These are phyloP conservation scores for Cheirogaleus major DNA, from an alignment of 2,797 vertebrate species.

Conservation along the genomic window DNA sequence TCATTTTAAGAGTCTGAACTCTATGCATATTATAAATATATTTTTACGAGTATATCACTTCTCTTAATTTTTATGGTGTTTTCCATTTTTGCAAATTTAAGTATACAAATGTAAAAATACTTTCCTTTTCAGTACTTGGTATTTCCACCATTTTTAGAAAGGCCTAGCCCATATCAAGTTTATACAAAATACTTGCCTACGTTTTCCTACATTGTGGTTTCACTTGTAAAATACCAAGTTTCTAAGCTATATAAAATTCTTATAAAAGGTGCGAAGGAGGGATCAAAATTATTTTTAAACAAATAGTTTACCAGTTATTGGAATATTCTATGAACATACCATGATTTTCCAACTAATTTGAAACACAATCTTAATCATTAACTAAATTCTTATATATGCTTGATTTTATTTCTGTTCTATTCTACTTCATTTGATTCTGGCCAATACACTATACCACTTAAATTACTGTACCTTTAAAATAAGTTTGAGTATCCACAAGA, in stretches of 20 bases:
- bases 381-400: neutral
- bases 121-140: neutral
- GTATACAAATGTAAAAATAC: slow-evolving; percentile 20
- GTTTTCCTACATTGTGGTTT: slow-evolving; percentile 10
- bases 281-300: neutral
- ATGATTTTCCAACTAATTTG: slow-evolving; percentile 53
- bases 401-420: slow-evolving; percentile 1
- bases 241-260: neutral
- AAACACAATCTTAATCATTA: slow-evolving; percentile 39
- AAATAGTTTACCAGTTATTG: slow-evolving; percentile 3
- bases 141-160: slow-evolving; percentile 44
- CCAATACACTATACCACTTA: neutral
- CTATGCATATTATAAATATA: neutral
- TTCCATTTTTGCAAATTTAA: slow-evolving; percentile 25
- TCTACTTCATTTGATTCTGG: slow-evolving; percentile 20
- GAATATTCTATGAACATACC: neutral
- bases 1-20: slow-evolving; percentile 31
- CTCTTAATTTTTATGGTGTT: neutral
- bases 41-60: slow-evolving; percentile 2
- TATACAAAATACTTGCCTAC: neutral
- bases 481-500: neutral
- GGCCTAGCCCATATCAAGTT: neutral
- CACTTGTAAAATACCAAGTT: slow-evolving; percentile 16
- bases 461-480: slow-evolving; percentile 28
- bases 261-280: neutral